Base-by-base conservation (phyloP, 2,797 vertebrate species). In the Clangula hyemalis region DNA sequence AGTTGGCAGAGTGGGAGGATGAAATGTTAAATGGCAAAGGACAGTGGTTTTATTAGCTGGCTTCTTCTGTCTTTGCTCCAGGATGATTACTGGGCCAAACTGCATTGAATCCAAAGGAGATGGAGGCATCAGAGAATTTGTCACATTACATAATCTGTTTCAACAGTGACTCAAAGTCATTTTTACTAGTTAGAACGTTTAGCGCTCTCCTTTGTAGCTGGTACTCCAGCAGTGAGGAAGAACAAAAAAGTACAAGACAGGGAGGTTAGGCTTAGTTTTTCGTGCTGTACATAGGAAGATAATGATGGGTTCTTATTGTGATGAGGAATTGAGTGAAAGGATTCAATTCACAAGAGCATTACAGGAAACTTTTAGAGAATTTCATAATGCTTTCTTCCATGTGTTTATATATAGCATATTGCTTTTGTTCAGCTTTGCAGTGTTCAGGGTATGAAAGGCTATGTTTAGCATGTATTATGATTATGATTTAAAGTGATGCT, bases 381-480 rank as follows among this genome's bases (percentile, higher is more conserved):
- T 93, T 74, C 38, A 30, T 86, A 58, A 69, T 87, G 78, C 96
- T 87, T 95, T 69, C 73, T 34, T 89, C 69, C 58, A 75, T 25
- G 0, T 76, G 58, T 83, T 95, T 95, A 89, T 94, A 95, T 89
- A 92, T 89, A 94, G 90, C 75, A 51, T 75, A 36, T 83, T 90
- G 41, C 88, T 97, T 94, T 95, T 94, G 85, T 93, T 93, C 93
- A 72, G 89, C 73, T 90, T 85, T 7, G 10, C 69, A n/a, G 77
- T 24, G 45, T 69, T 90, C 13, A 47, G 1, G 30, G 13, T 93
- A 56, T 61, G 77, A 87, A 89, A 94, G 80, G 61, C 89, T 90
- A 69, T 85, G 85, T 93, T 95, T 78, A 72, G 91, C 93, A 88
- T 54, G 43, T 49, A 74, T 74, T 84, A 38, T 83, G 84, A 57